Base-by-base conservation (phyloP, 2,797 vertebrate species). In the Manis pentadactyla region DNA sequence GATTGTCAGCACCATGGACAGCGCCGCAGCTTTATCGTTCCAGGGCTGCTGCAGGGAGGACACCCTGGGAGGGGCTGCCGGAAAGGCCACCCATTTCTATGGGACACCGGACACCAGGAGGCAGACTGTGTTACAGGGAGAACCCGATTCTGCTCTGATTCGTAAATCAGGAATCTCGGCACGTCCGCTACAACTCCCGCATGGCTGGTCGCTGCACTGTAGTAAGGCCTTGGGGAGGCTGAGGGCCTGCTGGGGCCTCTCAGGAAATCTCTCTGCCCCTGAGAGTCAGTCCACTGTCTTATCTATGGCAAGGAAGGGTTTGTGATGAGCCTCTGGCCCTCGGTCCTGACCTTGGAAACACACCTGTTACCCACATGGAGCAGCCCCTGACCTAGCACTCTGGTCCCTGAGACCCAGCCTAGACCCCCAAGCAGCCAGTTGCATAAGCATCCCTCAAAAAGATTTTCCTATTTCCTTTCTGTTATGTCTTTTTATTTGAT, bases 21-120 rank as follows among this genome's bases (percentile, higher is more conserved):
- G 93, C 4, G 25, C 21, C 59, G 6, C n/a, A 0, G 39, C 3
- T 9, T 0, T 0, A 2, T 53, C 29, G 9, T 55, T 27, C 57
- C 29, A 21, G 15, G 34, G 0, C 29, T n/a, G 4, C 66, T 64
- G 59, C 51, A 57, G 61, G 49, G 7, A 55, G 53, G 49, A 25
- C 9, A 0, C 15, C 9, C 23, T 0, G 17, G 69, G 21, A 53
- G 25, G 21, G 12, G 13, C 11, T 27, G 21, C 7, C 2, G 34
- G 15, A 61, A 27, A 53, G 4, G 14, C 18, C 2, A 0, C 42
- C 31, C 15, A 23, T 84, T 71, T 66, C 21, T 77, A 1, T 9
- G 57, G 69, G 59, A n/a, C 21, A 0, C 4, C 9, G 71, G 57
- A 75, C 29, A 63, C 11, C 34, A 13, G 1, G 3, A 37, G 15